Percentiles rank a stretch among this genome's conserved stretches.
Evolutionary conservation across 2,113 vertebrate species (phyloP).

Genomic region (Myanophis thanlyinensis): DNA sequence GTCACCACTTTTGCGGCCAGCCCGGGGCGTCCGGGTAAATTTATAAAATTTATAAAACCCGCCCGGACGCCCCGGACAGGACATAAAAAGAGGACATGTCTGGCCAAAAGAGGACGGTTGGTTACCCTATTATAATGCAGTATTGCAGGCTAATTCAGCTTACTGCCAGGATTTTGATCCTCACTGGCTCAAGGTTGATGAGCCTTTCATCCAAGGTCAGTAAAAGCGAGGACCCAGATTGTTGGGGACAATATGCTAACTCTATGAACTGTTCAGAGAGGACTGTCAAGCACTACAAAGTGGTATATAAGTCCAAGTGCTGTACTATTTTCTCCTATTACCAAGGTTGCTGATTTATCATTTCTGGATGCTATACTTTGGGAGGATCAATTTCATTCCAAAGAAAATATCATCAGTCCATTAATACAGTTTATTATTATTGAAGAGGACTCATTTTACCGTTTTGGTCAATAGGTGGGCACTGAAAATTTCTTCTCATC

Average conservation of each 20-base stretch:
- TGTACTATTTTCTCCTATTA: not conserved
- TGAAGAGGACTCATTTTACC: slow-evolving; percentile 63
- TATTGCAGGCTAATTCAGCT: not conserved
- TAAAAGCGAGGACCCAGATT: not conserved
- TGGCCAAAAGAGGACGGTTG: too few species aligned
- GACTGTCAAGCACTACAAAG: not conserved
- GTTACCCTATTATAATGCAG: not conserved
- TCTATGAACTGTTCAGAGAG: not conserved
- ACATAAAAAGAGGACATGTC: too few species aligned
- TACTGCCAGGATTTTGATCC: not conserved
- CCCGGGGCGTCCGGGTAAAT: too few species aligned
- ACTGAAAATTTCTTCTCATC: slow-evolving; percentile 82
- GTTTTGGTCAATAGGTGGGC: slow-evolving; percentile 83
- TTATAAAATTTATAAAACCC: too few species aligned
- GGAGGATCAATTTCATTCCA: not conserved
- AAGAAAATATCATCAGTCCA: not conserved
- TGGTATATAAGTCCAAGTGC: not conserved
- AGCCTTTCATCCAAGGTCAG: not conserved
- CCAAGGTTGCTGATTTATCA: not conserved
- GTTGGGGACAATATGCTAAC: not conserved
- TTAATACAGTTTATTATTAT: not conserved
- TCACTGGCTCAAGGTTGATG: not conserved
- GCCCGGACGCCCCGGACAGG: too few species aligned
- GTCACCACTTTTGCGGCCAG: too few species aligned
- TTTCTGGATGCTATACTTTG: not conserved